Percentiles rank a stretch among this genome's conserved stretches.
These are phyloP conservation scores for Latrodectus geometricus DNA, from an alignment of 1,140 invertebrate genomes.

Conservation along the genomic window DNA sequence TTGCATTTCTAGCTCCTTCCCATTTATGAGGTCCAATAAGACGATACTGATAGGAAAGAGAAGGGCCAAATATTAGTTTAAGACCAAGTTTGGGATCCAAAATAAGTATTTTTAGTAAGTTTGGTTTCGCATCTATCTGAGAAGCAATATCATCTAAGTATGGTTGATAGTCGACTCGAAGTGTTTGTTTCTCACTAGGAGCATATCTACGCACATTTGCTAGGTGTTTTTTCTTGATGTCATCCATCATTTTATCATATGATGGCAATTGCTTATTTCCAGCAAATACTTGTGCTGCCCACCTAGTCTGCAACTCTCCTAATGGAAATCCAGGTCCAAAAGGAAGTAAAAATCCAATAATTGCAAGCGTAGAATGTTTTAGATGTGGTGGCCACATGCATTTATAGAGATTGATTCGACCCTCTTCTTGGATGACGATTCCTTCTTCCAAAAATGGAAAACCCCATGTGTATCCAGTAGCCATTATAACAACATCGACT, in stretches of 20 bases:
- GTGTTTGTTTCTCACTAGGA: neutral
- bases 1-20: constrained; percentile 67
- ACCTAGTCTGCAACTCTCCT: constrained; percentile 69
- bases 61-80: constrained; percentile 66
- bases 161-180: constrained; percentile 1
- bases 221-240: constrained; percentile 62
- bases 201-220: constrained; percentile 57
- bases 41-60: constrained; percentile 69
- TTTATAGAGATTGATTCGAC: constrained; percentile 70
- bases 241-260: constrained; percentile 53
- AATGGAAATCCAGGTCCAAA: constrained; percentile 72
- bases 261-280: constrained; percentile 60
- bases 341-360: constrained; percentile 73
- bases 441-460: constrained; percentile 68
- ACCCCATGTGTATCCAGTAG: constrained; percentile 69
- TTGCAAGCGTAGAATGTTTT: constrained; percentile 67
- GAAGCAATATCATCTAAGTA: constrained; percentile 68
- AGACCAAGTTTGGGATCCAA: constrained; percentile 67
- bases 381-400: constrained; percentile 69
- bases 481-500: constrained; percentile 68
- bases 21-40: constrained; percentile 66
- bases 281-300: constrained; percentile 59
- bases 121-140: constrained; percentile 66
- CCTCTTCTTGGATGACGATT: constrained; percentile 64
- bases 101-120: constrained; percentile 66